Percentiles rank a stretch among this genome's conserved stretches.
These are phyloP conservation scores for Natrix natrix DNA, from an alignment of 2,797 vertebrate genomes.

Conservation along the genomic window DNA sequence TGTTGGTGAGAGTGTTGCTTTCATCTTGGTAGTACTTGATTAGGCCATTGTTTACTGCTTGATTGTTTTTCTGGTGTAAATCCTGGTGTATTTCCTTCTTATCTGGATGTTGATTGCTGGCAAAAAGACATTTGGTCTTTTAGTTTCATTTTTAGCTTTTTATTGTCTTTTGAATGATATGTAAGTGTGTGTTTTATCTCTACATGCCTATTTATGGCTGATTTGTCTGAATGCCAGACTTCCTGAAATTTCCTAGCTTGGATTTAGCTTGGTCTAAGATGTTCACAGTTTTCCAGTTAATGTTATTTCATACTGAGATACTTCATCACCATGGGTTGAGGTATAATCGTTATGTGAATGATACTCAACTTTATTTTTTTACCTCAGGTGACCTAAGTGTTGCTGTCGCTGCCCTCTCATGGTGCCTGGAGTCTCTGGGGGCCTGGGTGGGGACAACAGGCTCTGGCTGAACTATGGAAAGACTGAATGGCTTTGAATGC, in stretches of 20 bases:
- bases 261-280: neutral
- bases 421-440: neutral
- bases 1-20: neutral
- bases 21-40: neutral
- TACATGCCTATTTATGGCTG: neutral
- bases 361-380: neutral
- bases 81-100: neutral
- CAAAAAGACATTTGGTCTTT: neutral
- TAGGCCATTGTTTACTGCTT: neutral
- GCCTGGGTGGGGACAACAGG: neutral
- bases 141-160: neutral
- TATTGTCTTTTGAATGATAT: neutral
- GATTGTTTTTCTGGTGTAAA: neutral
- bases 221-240: neutral
- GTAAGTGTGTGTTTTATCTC: neutral
- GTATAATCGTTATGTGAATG: neutral
- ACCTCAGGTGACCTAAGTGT: neutral
- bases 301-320: neutral
- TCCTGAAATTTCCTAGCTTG: neutral
- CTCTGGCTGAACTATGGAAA: neutral
- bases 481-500: neutral
- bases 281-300: neutral
- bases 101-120: neutral
- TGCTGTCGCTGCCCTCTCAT: neutral
- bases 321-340: neutral